A percentile compares a stretch with the other conserved stretches of the same genome.
Evolutionary conservation across 2,113 vertebrate genomes (phyloP).

Genomic region (Nyctereutes procyonoides): DNA sequence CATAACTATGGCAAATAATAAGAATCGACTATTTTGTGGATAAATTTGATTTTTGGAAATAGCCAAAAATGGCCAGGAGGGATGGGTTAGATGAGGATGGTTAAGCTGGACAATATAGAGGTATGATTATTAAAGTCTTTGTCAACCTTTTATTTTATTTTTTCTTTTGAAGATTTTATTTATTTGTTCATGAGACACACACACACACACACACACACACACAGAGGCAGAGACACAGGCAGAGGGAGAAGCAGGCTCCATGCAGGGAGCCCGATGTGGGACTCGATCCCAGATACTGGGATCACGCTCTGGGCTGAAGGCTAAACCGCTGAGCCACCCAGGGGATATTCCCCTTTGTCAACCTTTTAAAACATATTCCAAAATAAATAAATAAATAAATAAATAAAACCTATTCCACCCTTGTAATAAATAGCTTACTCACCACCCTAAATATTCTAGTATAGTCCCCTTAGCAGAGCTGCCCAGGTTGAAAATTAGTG

Average conservation of each 20-base stretch:
- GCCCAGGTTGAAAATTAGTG: not conserved
- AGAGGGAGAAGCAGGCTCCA: no score
- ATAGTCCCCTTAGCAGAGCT: not conserved
- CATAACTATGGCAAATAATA: not conserved
- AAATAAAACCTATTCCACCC: not conserved
- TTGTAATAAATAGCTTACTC: conserved; percentile 20
- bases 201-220: no score
- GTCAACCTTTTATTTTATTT: not conserved
- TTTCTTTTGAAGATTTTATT: no score
- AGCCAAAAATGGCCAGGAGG: not conserved
- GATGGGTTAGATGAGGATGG: not conserved
- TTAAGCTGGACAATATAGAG: not conserved
- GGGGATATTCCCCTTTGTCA: no score
- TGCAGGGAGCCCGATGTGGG: no score
- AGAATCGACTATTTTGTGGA: not conserved
- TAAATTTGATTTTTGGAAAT: conserved; percentile 20
- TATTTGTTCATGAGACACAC: no score
- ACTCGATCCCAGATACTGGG: no score
- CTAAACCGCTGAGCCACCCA: no score
- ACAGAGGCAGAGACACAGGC: no score
- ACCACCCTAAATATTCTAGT: not conserved
- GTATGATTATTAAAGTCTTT: not conserved
- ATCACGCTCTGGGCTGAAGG: no score
- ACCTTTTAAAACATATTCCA: no score
- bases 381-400: no score